Base-by-base conservation (phyloP, 2,113 vertebrate genomes). In the Nematolebias whitei region DNA sequence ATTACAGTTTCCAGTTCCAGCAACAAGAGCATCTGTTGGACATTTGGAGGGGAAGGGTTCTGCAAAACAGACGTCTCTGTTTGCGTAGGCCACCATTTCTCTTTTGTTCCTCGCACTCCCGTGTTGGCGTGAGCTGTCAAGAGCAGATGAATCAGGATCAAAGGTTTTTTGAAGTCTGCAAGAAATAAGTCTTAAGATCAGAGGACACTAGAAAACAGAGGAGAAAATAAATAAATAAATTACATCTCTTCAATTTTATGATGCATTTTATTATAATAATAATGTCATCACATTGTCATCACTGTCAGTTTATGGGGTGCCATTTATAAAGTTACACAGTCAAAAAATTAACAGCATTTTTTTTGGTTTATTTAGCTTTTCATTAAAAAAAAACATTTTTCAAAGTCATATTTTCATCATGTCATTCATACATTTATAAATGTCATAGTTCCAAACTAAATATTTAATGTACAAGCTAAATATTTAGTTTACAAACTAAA, bases 61-160 rank as follows among this genome's bases (percentile, higher is more conserved):
- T 58, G 68, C 50, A 78, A 70, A 73, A 71, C 43, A 59, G 47
- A 58, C 38, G 16, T 59, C 38, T 5, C 26, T 63, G 45, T 63
- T 66, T 53, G 32, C 64, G 14, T 19, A 19, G 41, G 35, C 54
- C 64, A 39, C 13, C 40, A 51, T 44, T 63, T 19, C 6, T 41
- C 23, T 53, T 43, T 14, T 51, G 32, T 39, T 24, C 18, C 49
- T 56, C 38, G 2, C 14, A 29, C 58, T 66, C 69, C 49, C 20
- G 4, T 68, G 51, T 76, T 63, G 44, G 18, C 12, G 1, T 53
- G 39, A 56, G 68, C 56, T 74, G 54, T 62, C 43, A 57, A 39
- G 56, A 52, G 54, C 43, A 74, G 60, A 68, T 61, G 35, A 68
- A 68, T 66, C 48, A 61, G 44, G 58, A 68, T 71, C 3, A 56